These are phyloP conservation scores for Muscicapa comitata DNA, from an alignment of 2,797 vertebrate species.

Conservation along the genomic window DNA sequence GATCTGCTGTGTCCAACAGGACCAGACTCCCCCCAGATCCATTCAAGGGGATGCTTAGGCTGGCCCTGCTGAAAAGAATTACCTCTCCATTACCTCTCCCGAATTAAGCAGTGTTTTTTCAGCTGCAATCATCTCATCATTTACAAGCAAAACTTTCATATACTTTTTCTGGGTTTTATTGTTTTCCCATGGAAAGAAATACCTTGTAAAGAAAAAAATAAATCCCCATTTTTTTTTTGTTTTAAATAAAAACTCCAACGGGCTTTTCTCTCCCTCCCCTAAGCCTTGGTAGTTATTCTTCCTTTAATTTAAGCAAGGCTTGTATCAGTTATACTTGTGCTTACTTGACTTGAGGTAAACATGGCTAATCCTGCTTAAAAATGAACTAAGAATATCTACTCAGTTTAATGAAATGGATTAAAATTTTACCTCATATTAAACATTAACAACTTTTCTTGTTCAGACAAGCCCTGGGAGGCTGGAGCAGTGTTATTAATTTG, in stretches of 20 bases:
- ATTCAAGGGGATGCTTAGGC: neutral
- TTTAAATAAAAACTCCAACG: neutral
- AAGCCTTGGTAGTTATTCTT: neutral
- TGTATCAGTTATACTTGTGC: constrained; percentile 37
- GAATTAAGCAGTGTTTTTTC: neutral
- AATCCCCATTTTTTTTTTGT: neutral
- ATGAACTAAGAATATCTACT: constrained; percentile 31
- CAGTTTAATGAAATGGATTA: constrained; percentile 54
- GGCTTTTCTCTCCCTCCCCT: neutral
- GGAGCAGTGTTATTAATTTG: neutral
- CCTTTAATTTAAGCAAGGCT: constrained; percentile 15
- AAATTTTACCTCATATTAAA: constrained; percentile 49
- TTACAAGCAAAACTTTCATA: neutral
- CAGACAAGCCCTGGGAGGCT: constrained; percentile 14
- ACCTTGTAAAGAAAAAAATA: neutral
- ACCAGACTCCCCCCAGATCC: neutral
- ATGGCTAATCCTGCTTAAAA: constrained; percentile 45
- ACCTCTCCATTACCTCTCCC: neutral
- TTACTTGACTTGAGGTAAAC: constrained; percentile 48
- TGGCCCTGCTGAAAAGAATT: neutral
- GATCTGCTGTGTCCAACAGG: rapidly evolving
- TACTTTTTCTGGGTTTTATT: neutral
- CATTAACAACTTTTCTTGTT: constrained; percentile 30
- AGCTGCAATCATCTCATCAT: neutral
- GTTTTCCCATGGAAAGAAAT: constrained; percentile 15